A percentile compares a stretch with the other conserved stretches of the same genome.
Conservation (phyloP, 2,113 vertebrate species). For the Bubo scandiacus region DNA sequence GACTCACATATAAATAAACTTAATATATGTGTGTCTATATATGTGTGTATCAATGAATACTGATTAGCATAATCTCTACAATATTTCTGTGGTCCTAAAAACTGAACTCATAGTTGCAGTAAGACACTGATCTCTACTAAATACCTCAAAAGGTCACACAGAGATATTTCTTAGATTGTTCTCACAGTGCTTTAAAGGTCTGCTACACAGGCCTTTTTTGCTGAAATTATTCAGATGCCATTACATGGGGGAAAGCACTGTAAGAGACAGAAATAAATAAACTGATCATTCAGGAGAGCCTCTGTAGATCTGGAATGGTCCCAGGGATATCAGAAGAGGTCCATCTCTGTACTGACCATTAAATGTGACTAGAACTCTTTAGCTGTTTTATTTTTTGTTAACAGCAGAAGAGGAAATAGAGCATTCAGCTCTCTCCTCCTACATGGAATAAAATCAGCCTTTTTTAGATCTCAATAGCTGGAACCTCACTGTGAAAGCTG, state of each 20-base stretch:
- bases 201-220: neutral
- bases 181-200: neutral
- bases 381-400: neutral
- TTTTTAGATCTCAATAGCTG: neutral
- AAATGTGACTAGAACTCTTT: neutral
- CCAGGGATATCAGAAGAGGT: neutral
- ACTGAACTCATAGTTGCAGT: neutral
- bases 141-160: neutral
- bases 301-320: neutral
- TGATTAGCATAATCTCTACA: neutral
- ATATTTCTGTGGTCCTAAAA: neutral
- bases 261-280: neutral
- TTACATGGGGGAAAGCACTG: neutral
- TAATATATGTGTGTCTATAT: neutral
- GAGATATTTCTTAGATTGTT: neutral
- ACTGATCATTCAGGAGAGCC: neutral
- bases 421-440: neutral
- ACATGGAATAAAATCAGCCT: neutral
- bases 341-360: neutral
- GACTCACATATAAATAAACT: neutral
- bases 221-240: neutral
- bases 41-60: neutral
- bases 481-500: neutral
- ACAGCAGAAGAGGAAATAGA: neutral
- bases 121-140: neutral